Conservation (phyloP, 1,140 invertebrate species). For the Heterodera schachtii region DNA sequence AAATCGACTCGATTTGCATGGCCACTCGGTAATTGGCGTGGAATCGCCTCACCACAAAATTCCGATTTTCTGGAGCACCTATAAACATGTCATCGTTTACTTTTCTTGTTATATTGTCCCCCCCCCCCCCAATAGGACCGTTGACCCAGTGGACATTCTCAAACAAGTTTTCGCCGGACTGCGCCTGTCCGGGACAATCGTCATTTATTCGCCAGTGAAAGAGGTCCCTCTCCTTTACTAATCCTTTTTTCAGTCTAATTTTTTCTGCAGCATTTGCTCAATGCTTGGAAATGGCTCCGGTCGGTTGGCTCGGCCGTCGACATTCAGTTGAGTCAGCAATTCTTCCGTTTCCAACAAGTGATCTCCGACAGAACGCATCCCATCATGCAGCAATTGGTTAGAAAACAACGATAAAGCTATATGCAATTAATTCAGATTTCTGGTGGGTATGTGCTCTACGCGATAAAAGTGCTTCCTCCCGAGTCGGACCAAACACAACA, state of each 20-base stretch:
- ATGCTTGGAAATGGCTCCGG: conserved; percentile 41
- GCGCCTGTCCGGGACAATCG: conserved; percentile 42
- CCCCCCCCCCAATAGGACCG: conserved; percentile 10
- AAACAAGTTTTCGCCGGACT: conserved; percentile 26
- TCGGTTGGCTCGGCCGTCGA: conserved; percentile 24
- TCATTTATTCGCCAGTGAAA: conserved; percentile 40
- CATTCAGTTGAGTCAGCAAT: conserved; percentile 38
- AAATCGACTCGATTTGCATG: neutral
- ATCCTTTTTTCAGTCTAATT: neutral
- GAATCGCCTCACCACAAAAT: no score
- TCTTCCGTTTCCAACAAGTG: conserved; percentile 39
- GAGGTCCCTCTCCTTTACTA: neutral
- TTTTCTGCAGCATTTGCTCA: conserved; percentile 22
- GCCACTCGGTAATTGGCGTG: neutral
- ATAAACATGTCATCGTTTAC: neutral
- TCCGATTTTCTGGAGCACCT: no score
- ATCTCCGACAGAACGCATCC: conserved; percentile 39
- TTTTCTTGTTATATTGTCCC: neutral
- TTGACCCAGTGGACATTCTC: conserved; percentile 34
- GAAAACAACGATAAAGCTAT: neutral
- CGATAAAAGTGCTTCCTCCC: conserved; percentile 14
- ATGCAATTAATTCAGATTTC: conserved; percentile 17
- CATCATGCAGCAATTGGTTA: conserved; percentile 37
- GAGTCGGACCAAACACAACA: neutral
- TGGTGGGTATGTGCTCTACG: conserved; percentile 27